Percentiles rank a stretch among this genome's conserved stretches.
Evolutionary conservation across 1,140 invertebrate species (phyloP).

Genomic region (Bicyclus anynana): DNA sequence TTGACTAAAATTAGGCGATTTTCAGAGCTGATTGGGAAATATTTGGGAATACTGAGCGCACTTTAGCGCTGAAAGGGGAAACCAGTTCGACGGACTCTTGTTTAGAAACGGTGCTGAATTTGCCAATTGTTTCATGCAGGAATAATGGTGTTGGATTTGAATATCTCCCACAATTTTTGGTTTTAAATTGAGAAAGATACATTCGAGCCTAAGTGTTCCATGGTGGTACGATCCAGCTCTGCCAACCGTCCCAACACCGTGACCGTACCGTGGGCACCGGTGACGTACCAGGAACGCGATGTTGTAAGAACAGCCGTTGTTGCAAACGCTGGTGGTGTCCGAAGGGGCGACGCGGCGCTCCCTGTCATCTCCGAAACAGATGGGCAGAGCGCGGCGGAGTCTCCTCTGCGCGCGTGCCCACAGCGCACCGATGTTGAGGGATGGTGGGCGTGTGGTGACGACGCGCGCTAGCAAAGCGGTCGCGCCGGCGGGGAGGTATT

Average conservation of each 20-base stretch:
- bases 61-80: not conserved
- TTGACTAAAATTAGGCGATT: slow-evolving; percentile 17
- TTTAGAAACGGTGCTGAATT: no score
- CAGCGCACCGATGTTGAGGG: slow-evolving; percentile 22
- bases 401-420: slow-evolving; percentile 36
- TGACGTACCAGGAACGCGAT: slow-evolving; percentile 62
- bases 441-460: slow-evolving; percentile 26
- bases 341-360: slow-evolving; percentile 51
- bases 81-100: no score
- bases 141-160: no score
- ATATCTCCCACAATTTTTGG: no score
- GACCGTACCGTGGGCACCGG: no score
- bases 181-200: no score
- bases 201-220: not conserved
- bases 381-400: slow-evolving; percentile 40
- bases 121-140: not conserved
- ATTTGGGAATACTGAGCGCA: not conserved
- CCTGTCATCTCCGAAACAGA: slow-evolving; percentile 48
- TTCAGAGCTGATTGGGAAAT: slow-evolving; percentile 17
- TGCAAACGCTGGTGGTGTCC: slow-evolving; percentile 42
- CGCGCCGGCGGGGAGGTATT: slow-evolving; percentile 49
- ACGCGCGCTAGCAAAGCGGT: slow-evolving; percentile 39
- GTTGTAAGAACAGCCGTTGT: slow-evolving; percentile 53
- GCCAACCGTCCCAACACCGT: slow-evolving; percentile 48
- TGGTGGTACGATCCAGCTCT: slow-evolving; percentile 22